phyloP scores from a whole-genome alignment of 2,113 vertebrate species.

The Heliornis fulica region DNA sequence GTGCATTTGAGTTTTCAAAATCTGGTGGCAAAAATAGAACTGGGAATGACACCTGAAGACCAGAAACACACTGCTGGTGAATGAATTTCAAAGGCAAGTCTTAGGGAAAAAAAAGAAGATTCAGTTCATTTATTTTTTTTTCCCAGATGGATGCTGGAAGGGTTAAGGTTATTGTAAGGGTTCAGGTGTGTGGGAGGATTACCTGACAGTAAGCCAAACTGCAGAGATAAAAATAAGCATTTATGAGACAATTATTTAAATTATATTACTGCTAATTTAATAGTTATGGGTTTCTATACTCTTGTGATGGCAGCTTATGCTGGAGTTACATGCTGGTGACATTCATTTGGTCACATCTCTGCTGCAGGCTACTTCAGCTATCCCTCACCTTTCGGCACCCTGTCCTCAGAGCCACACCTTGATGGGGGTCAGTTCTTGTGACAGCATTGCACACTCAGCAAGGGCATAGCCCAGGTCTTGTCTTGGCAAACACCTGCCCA shows the following conservation, averaged over 20 bases:
- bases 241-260: not conserved
- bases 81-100: not conserved
- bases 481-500: not conserved
- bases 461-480: not conserved
- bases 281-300: not conserved
- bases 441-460: not conserved
- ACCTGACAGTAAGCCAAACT: not conserved
- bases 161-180: not conserved
- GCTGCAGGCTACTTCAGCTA: not conserved
- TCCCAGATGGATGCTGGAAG: not conserved
- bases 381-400: not conserved
- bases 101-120: not conserved
- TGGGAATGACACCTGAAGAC: not conserved
- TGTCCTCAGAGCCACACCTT: not conserved
- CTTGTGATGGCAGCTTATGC: not conserved
- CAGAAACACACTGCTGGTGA: not conserved
- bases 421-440: not conserved
- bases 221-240: not conserved
- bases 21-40: conserved; percentile 9
- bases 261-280: not conserved
- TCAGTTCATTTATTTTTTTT: not conserved
- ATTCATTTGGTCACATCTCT: not conserved
- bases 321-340: not conserved
- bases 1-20: not conserved
- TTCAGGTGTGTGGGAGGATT: not conserved